phyloP scores from a whole-genome alignment of 2,797 vertebrate species.

The Emydoidea blandingii region DNA sequence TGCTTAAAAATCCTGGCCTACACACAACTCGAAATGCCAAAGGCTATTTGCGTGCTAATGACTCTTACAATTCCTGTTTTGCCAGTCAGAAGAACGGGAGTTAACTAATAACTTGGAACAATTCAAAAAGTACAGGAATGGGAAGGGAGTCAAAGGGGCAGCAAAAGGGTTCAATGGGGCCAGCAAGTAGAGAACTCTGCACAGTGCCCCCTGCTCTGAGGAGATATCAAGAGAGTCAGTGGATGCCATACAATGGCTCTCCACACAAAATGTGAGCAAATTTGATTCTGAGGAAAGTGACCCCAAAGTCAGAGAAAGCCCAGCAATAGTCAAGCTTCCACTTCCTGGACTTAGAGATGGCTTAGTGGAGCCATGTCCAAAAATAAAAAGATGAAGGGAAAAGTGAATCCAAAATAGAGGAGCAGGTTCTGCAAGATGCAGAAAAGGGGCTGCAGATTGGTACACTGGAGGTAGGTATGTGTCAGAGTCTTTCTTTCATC shows the following conservation, averaged over 20 bases:
- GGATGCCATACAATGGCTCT: not conserved
- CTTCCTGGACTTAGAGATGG: not conserved
- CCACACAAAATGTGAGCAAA: not conserved
- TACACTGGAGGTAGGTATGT: not conserved
- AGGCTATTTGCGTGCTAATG: not conserved
- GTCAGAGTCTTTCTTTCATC: not conserved
- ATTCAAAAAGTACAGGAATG: not conserved
- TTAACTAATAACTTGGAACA: not conserved
- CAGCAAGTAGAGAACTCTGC: not conserved
- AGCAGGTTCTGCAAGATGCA: not conserved
- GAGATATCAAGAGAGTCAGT: not conserved
- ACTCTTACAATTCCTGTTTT: not conserved
- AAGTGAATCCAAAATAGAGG: not conserved
- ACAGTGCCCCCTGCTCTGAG: not conserved
- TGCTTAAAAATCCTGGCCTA: not conserved
- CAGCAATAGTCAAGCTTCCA: not conserved
- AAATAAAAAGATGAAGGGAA: not conserved
- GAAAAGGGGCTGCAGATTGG: not conserved
- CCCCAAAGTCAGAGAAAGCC: not conserved
- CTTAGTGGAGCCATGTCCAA: not conserved
- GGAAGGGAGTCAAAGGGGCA: not conserved
- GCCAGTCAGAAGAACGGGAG: not conserved
- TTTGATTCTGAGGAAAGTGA: not conserved
- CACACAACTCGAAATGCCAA: not conserved
- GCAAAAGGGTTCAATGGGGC: not conserved